Percentiles rank a stretch among this genome's conserved stretches.
These are phyloP conservation scores for Lasioglossum morio DNA, from an alignment of 2,888 invertebrate genomes.

Conservation along the genomic window DNA sequence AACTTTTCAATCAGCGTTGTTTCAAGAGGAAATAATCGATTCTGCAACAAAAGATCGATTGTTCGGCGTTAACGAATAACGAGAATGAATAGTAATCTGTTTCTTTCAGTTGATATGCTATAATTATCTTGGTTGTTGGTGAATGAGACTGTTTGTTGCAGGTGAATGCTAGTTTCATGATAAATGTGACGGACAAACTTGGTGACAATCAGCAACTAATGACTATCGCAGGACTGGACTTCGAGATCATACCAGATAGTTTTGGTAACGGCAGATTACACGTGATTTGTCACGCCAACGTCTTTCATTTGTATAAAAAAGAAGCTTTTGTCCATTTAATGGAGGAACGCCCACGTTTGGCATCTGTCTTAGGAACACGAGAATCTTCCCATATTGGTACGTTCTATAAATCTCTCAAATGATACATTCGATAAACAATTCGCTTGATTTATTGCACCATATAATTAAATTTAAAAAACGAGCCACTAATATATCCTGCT, in stretches of 20 bases:
- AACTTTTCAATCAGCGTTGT: neutral
- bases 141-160: slow-evolving; percentile 63
- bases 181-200: slow-evolving; percentile 67
- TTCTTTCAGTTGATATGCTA: neutral
- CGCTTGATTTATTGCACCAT: neutral
- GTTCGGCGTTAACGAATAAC: neutral
- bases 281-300: slow-evolving; percentile 88
- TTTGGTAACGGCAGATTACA: slow-evolving; percentile 89
- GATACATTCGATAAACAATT: neutral
- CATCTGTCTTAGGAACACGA: slow-evolving; percentile 90
- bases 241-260: slow-evolving; percentile 88
- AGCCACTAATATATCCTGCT: neutral
- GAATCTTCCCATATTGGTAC: slow-evolving; percentile 85
- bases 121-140: neutral
- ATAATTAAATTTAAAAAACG: neutral
- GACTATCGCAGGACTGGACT: slow-evolving; percentile 87
- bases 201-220: slow-evolving; percentile 75
- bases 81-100: neutral
- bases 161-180: slow-evolving; percentile 82
- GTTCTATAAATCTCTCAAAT: neutral
- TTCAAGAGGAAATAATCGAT: neutral
- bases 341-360: slow-evolving; percentile 91
- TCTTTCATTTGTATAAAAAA: slow-evolving; percentile 89
- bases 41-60: neutral
- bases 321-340: slow-evolving; percentile 88